A percentile compares a stretch with the other conserved stretches of the same genome.
Evolutionary conservation across 2,797 vertebrate species (phyloP).

Genomic region (Urocyon cinereoargenteus): DNA sequence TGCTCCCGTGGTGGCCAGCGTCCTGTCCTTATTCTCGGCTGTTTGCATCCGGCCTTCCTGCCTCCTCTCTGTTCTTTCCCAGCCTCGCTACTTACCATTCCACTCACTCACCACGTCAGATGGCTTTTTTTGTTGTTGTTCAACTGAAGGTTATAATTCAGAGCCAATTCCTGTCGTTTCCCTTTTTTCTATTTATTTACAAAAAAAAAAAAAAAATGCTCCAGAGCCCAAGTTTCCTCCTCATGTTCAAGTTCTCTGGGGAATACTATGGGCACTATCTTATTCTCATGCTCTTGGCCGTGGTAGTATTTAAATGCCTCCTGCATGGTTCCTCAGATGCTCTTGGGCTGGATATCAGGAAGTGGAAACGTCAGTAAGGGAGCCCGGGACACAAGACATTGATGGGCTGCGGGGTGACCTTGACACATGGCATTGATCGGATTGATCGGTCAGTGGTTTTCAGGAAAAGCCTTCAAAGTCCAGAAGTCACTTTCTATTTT

Average conservation of each 20-base stretch:
- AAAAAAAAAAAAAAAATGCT: background rate
- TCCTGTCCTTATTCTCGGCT: fast-evolving
- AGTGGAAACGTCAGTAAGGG: slow-evolving; percentile 54
- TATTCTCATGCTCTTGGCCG: slow-evolving; percentile 39
- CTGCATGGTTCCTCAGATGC: background rate
- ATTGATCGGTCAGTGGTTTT: slow-evolving; percentile 53
- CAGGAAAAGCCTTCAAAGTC: slow-evolving; percentile 25
- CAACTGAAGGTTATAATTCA: background rate
- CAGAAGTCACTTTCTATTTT: slow-evolving; percentile 52
- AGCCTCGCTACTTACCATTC: background rate
- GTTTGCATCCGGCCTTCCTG: background rate
- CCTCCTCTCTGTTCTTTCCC: background rate
- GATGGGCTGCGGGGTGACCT: slow-evolving; percentile 63
- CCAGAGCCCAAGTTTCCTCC: background rate
- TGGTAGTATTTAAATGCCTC: slow-evolving; percentile 50
- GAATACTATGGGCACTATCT: background rate
- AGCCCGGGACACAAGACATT: background rate
- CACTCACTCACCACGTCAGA: background rate
- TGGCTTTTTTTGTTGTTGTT: background rate
- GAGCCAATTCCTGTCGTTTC: background rate
- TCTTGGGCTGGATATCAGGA: background rate
- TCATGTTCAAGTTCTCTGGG: slow-evolving; percentile 42
- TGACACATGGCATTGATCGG: slow-evolving; percentile 41
- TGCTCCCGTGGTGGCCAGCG: background rate
- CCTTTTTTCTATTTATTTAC: slow-evolving; percentile 23